Evolutionary conservation across 2,113 vertebrate genomes (phyloP).

Genomic region (Caranx melampygus): DNA sequence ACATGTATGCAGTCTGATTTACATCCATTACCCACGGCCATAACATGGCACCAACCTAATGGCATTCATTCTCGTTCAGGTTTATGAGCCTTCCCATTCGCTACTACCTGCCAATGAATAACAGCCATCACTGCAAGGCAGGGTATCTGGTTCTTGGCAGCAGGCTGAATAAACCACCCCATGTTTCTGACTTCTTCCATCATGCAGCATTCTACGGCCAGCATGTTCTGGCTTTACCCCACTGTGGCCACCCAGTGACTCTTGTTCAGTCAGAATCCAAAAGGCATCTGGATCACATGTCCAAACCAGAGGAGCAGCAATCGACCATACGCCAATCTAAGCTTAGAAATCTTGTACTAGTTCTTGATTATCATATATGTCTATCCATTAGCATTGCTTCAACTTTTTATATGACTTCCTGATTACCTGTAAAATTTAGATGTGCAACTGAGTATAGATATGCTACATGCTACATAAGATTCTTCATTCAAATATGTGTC

Average conservation of each 20-base stretch:
- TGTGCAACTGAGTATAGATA: constrained; percentile 2
- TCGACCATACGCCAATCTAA: constrained; percentile 21
- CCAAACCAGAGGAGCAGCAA: constrained; percentile 10
- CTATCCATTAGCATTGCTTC: neutral
- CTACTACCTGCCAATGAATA: neutral
- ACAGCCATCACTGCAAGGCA: neutral
- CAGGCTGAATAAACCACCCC: neutral
- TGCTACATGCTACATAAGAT: neutral
- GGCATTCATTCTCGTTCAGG: neutral
- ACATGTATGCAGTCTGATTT: neutral
- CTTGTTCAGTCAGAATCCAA: neutral
- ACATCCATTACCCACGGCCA: neutral
- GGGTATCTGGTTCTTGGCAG: neutral
- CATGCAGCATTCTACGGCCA: neutral
- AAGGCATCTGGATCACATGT: neutral
- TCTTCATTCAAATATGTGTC: neutral
- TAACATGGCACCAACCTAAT: neutral
- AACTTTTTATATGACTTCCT: neutral
- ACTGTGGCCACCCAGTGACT: neutral
- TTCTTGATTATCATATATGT: neutral
- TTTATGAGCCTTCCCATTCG: neutral
- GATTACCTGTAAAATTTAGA: constrained; percentile 7
- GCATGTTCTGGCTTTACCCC: neutral
- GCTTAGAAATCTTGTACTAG: neutral
- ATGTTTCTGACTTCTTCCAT: neutral